phyloP scores from a whole-genome alignment of 2,797 vertebrate genomes.

The Loriculus beryllinus region DNA sequence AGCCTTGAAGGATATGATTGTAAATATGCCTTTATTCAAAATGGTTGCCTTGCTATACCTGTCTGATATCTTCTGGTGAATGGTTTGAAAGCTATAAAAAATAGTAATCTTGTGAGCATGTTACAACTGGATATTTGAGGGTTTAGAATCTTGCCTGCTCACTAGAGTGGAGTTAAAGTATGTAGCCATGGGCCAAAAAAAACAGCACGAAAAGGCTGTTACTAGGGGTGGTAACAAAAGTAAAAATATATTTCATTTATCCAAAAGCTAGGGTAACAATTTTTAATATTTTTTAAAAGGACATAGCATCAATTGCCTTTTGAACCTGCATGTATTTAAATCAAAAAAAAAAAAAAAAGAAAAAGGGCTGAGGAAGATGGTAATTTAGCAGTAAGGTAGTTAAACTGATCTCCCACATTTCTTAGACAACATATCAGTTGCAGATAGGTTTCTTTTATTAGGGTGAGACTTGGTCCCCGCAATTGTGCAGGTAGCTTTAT shows the following conservation, averaged over 20 bases:
- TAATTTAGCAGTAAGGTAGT: not conserved
- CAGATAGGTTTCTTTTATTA: not conserved
- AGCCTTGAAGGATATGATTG: not conserved
- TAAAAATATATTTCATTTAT: not conserved
- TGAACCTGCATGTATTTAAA: not conserved
- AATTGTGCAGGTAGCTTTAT: not conserved
- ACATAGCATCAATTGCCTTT: not conserved
- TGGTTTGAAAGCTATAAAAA: not conserved
- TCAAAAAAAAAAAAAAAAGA: not conserved
- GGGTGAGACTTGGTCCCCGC: not conserved
- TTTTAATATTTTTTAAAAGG: not conserved
- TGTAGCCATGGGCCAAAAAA: not conserved
- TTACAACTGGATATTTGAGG: conserved; percentile 26
- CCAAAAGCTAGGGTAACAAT: not conserved
- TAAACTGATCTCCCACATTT: not conserved
- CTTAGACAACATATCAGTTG: rapidly evolving
- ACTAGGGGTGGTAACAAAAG: not conserved
- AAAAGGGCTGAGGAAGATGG: not conserved
- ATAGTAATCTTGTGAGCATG: not conserved
- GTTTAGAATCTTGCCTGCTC: conserved; percentile 21
- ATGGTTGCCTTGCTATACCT: not conserved
- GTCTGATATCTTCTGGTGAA: not conserved
- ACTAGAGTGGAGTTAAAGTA: not conserved
- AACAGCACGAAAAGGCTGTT: not conserved
- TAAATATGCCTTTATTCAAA: not conserved